These are phyloP conservation scores for Drosophila carrolli DNA, from an alignment of 1,140 invertebrate species.

Conservation along the genomic window DNA sequence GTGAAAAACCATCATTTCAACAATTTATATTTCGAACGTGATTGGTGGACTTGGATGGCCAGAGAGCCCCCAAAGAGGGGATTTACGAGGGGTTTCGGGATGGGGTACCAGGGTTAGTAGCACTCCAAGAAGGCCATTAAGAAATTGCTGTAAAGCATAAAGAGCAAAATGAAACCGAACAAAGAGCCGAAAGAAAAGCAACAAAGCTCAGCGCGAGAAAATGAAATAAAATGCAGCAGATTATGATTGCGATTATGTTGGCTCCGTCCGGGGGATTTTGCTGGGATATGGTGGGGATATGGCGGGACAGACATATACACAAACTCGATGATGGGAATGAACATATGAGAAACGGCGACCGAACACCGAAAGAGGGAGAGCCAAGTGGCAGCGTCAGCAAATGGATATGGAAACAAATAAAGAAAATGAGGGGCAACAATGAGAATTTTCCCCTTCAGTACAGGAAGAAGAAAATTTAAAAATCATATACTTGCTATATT, in stretches of 20 bases:
- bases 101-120: slow-evolving; percentile 19
- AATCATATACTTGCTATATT: too few species aligned
- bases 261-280: slow-evolving; percentile 6
- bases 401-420: slow-evolving; percentile 6
- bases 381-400: slow-evolving; percentile 12
- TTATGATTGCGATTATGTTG: slow-evolving; percentile 82
- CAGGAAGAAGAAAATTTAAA: too few species aligned
- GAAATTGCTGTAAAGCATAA: slow-evolving; percentile 81
- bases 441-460: background rate
- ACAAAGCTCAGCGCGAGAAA: slow-evolving; percentile 67
- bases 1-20: slow-evolving; percentile 83
- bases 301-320: slow-evolving; percentile 13
- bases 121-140: slow-evolving; percentile 72
- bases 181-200: slow-evolving; percentile 41
- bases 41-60: slow-evolving; percentile 60
- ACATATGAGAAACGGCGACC: slow-evolving; percentile 20
- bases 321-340: slow-evolving; percentile 51
- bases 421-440: background rate
- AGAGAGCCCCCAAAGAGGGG: background rate
- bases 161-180: slow-evolving; percentile 77
- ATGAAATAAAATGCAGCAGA: slow-evolving; percentile 83
- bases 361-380: slow-evolving; percentile 16
- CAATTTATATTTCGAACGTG: slow-evolving; percentile 84
- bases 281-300: slow-evolving; percentile 2
- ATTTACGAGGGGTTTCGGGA: background rate